Conservation (phyloP, 2,113 vertebrate genomes). For the Micromys minutus region DNA sequence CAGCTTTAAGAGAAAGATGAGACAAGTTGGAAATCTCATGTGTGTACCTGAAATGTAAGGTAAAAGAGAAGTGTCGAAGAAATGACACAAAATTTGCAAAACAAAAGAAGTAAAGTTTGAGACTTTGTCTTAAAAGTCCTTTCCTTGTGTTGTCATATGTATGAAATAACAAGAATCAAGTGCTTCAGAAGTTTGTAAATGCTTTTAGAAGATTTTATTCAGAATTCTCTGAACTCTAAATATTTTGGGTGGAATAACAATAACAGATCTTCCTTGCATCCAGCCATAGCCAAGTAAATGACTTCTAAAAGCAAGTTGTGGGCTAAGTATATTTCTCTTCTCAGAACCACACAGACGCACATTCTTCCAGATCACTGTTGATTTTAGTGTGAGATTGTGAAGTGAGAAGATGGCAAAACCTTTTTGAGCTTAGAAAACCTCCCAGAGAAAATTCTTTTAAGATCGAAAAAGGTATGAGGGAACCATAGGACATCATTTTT, state of each 20-base stretch:
- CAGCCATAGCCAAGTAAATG: background rate
- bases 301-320: background rate
- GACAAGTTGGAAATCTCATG: background rate
- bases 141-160: background rate
- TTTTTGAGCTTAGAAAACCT: background rate
- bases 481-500: background rate
- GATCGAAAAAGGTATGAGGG: background rate
- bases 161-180: background rate
- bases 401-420: background rate
- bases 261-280: background rate
- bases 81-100: too few relatives aligned
- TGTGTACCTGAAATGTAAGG: background rate
- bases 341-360: background rate
- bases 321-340: background rate
- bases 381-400: background rate
- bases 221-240: background rate
- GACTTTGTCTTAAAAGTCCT: background rate
- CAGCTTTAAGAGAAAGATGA: background rate
- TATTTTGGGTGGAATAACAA: background rate
- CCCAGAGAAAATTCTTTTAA: background rate
- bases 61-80: background rate
- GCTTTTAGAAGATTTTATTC: background rate
- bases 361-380: background rate
- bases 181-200: background rate
- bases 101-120: background rate